A percentile compares a stretch with the other conserved stretches of the same genome.
phyloP scores from a whole-genome alignment of 1,140 invertebrate genomes.

The Drosophila insularis region DNA sequence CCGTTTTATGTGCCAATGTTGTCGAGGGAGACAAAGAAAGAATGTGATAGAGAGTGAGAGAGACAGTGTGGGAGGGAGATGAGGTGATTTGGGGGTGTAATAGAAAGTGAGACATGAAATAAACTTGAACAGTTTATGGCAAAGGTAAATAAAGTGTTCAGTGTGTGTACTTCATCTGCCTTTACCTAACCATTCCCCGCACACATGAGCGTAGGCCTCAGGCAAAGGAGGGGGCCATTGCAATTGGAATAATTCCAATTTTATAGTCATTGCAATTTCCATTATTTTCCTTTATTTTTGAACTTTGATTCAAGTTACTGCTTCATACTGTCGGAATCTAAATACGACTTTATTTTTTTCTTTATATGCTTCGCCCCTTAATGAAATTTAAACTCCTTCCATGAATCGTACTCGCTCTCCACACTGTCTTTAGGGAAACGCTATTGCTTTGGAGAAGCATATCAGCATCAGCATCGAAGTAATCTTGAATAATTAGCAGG shows the following conservation, averaged over 20 bases:
- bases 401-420: neutral
- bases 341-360: neutral
- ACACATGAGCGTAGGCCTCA: neutral
- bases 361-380: neutral
- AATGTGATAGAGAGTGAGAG: neutral
- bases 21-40: slow-evolving; percentile 7
- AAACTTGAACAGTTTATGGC: slow-evolving; percentile 71
- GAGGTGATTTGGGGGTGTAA: slow-evolving; percentile 9
- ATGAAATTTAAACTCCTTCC: neutral
- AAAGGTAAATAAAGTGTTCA: slow-evolving; percentile 71
- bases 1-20: slow-evolving; percentile 62
- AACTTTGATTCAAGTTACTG: too few species aligned
- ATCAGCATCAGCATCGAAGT: slow-evolving; percentile 22
- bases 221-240: neutral
- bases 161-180: slow-evolving; percentile 22
- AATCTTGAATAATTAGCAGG: slow-evolving; percentile 58
- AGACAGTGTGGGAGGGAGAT: neutral
- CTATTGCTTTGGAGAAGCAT: slow-evolving; percentile 24
- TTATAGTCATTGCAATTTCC: neutral
- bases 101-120: slow-evolving; percentile 36
- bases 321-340: neutral
- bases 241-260: neutral
- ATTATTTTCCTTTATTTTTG: neutral
- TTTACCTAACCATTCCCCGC: neutral
- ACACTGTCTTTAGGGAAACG: slow-evolving; percentile 18